Conservation (phyloP, 1,140 invertebrate species). For the Streblospio benedicti region DNA sequence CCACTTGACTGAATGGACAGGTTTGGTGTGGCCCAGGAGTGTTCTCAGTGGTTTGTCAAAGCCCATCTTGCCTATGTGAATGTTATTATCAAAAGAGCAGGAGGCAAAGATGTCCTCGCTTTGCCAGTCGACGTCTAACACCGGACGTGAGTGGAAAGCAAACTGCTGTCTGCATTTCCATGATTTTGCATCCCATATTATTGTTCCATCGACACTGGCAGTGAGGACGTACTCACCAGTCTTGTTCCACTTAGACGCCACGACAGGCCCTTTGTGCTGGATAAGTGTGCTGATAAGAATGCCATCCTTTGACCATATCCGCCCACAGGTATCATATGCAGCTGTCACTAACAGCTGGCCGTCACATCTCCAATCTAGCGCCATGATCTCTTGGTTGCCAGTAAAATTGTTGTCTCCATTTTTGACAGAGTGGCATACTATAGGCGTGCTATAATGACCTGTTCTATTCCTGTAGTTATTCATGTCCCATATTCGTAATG, state of each 20-base stretch:
- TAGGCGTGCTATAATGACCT: conserved; percentile 85
- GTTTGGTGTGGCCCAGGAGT: conserved; percentile 97
- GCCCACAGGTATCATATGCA: conserved; percentile 95
- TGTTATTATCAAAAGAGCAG: conserved; percentile 98
- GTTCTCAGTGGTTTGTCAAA: conserved; percentile 93
- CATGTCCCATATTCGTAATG: conserved; percentile 97
- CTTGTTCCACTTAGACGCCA: conserved; percentile 99
- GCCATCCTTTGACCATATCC: conserved; percentile 96
- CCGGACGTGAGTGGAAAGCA: conserved; percentile 85
- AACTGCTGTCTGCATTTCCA: conserved; percentile 96
- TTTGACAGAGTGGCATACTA: conserved; percentile 91
- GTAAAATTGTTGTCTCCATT: conserved; percentile 94
- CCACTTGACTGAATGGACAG: conserved; percentile 99
- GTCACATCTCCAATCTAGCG: conserved; percentile 98
- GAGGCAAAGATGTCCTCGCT: conserved; percentile 94
- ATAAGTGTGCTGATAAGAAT: conserved; percentile 83
- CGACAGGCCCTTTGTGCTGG: conserved; percentile 99
- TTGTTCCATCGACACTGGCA: conserved; percentile 82
- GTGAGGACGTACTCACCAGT: conserved; percentile 94
- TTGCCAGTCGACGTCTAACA: conserved; percentile 98
- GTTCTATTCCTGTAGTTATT: conserved; percentile 54
- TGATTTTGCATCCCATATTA: conserved; percentile 97
- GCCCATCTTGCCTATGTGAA: conserved; percentile 91
- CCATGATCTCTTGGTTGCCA: conserved; percentile 98
- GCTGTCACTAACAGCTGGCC: conserved; percentile 90